Conservation (phyloP, 2,113 vertebrate species). For the Ivindomyrus marchei region DNA sequence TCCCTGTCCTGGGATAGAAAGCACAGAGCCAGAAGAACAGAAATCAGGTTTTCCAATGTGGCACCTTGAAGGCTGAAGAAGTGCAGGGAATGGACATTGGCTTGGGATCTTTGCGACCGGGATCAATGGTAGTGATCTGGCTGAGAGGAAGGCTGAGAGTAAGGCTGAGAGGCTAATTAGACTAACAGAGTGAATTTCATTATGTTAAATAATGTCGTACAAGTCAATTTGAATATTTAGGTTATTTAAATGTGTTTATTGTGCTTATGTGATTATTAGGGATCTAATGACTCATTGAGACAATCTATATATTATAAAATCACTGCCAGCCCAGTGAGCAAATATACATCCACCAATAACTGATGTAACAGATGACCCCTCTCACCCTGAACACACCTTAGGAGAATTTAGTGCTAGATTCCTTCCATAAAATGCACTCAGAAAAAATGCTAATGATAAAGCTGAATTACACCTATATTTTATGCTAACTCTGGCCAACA, state of each 20-base stretch:
- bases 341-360: neutral
- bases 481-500: neutral
- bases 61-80: neutral
- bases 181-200: neutral
- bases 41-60: neutral
- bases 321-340: neutral
- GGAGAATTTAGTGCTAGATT: neutral
- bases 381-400: neutral
- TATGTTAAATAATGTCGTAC: neutral
- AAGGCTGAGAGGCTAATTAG: neutral
- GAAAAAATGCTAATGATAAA: neutral
- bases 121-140: neutral
- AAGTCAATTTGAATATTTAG: neutral
- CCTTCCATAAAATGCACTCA: neutral
- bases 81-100: neutral
- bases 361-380: neutral
- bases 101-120: neutral
- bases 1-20: slow-evolving; percentile 77
- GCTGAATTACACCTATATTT: neutral
- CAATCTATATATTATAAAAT: neutral
- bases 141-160: no score
- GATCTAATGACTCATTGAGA: neutral
- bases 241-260: neutral
- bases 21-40: neutral
- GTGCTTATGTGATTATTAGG: neutral